Evolutionary conservation across 2,113 vertebrate genomes (phyloP).

Genomic region (Pygathrix nemaeus): DNA sequence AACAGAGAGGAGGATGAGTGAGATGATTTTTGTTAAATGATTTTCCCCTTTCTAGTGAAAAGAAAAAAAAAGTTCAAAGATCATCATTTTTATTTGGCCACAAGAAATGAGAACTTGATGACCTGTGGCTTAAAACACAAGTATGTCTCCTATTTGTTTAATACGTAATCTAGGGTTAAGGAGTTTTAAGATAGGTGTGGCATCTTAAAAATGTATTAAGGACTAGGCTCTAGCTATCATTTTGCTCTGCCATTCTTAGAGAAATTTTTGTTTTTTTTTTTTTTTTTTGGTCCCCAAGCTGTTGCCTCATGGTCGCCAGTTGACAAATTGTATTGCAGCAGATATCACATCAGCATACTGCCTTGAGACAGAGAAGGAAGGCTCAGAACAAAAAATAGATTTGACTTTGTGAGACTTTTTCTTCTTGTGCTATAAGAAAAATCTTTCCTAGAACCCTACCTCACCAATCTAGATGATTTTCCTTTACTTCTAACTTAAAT

Average conservation of each 20-base stretch:
- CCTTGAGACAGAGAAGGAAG: background rate
- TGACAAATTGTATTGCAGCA: background rate
- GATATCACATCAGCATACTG: background rate
- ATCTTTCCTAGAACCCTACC: background rate
- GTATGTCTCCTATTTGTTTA: background rate
- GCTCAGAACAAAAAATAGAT: background rate
- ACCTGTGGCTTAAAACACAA: background rate
- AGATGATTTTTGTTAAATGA: background rate
- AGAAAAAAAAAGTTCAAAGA: background rate
- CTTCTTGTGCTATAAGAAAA: background rate
- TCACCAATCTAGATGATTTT: background rate
- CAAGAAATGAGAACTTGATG: background rate
- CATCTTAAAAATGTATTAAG: background rate
- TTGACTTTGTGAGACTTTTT: background rate
- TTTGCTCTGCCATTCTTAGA: background rate
- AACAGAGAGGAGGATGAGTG: background rate
- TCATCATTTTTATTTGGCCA: background rate
- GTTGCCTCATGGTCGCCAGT: background rate
- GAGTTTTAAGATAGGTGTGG: background rate
- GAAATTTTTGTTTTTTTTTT: background rate
- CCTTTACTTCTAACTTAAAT: background rate
- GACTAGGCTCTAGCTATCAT: background rate
- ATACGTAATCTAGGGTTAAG: background rate
- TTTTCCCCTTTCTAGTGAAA: background rate
- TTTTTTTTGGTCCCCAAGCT: background rate